phyloP scores from a whole-genome alignment of 2,797 vertebrate genomes.

The Remorina albescens region DNA sequence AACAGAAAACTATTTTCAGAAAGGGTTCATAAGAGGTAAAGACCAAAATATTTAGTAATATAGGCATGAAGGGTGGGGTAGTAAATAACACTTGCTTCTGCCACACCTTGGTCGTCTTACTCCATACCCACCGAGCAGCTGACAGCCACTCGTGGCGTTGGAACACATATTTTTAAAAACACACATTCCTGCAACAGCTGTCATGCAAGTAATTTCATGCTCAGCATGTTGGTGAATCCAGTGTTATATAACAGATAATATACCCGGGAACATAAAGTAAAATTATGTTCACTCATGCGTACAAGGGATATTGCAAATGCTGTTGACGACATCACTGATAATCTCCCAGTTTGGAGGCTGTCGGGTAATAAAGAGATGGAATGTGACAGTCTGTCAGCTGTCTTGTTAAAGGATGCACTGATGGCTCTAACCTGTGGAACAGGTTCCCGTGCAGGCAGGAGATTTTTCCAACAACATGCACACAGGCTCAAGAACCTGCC shows the following conservation, averaged over 20 bases:
- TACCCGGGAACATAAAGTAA: neutral
- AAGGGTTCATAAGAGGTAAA: neutral
- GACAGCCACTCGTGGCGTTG: conserved; percentile 1
- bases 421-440: conserved; percentile 49
- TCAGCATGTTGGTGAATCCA: neutral
- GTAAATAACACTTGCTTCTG: neutral
- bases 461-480: neutral
- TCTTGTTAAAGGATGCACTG: neutral
- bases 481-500: neutral
- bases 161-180: neutral
- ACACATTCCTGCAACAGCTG: neutral
- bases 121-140: neutral
- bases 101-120: conserved; percentile 12
- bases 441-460: conserved; percentile 20
- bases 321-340: neutral
- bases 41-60: neutral
- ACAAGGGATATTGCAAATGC: neutral
- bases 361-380: neutral
- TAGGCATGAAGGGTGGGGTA: neutral
- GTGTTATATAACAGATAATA: neutral
- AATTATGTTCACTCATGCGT: neutral
- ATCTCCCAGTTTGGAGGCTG: neutral
- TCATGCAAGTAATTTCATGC: neutral
- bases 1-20: no score
- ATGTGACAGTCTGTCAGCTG: conserved; percentile 38